Base-by-base conservation (phyloP, 2,113 vertebrate species). In the Conger conger region DNA sequence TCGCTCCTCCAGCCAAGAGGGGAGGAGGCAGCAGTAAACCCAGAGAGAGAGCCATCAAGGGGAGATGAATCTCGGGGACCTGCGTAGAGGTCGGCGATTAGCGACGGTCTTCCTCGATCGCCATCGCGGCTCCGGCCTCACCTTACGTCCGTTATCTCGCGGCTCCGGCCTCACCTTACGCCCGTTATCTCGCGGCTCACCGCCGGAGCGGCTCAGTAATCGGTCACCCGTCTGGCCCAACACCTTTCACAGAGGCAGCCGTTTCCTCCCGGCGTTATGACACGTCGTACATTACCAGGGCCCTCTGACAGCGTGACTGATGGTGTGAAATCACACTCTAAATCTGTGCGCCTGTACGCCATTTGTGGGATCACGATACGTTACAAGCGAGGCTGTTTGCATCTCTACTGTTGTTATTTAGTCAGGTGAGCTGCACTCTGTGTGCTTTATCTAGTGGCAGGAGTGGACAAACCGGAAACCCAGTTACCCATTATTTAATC, bases 31-130 rank as follows among this genome's bases (percentile, higher is more conserved):
- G 89, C 87, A 88, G 87, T 88, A 95, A 92, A 93, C 50, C 89
- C 89, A 91, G 93, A 95, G 89, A 88, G 88, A 88, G 91, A 93
- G 92, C 85, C 82, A n/a, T n/a, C n/a, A n/a, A n/a, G n/a, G n/a
- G 93, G 91, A 86, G 90, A 95, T 95, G 90, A 95, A 95, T 91
- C 90, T 88, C 85, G 91, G 91, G 91, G 94, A 94, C 91, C 93
- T 88, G 82, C 87, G 76, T 83, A 91, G 91, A 94, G 93, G 93
- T 94, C 93, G 92, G 89, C 89, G 93, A 96, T 95, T 93, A 96
- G 90, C 91, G 91, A 89, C 50, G 91, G 91, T 89, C n/a, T n/a
- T n/a, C n/a, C 85, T 90, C 50, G 88, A 87, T 53, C 15, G 40
- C 90, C 93, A 93, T 92, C 89, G 87, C 91, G 91, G 88, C 83